phyloP scores from a whole-genome alignment of 2,797 vertebrate species.

The Enoplosus armatus region DNA sequence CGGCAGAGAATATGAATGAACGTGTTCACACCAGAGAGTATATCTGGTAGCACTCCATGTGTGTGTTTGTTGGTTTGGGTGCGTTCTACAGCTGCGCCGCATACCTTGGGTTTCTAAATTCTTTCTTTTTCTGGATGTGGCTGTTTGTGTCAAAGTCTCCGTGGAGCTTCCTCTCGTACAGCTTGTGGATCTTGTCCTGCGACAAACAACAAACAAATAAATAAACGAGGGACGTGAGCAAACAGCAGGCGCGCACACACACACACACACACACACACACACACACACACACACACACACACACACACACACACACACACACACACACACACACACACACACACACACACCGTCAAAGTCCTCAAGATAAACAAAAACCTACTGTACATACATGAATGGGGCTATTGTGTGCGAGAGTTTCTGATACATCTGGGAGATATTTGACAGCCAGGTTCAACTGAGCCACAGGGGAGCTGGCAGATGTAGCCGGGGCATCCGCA shows the following conservation, averaged over 20 bases:
- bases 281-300: too few relatives aligned
- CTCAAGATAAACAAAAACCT: conserved; percentile 20
- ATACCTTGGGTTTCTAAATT: conserved; percentile 98
- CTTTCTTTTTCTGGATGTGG: conserved; percentile 98
- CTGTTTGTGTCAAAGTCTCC: conserved; percentile 97
- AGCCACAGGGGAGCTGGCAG: conserved; percentile 56
- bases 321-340: too few relatives aligned
- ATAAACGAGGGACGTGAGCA: background rate
- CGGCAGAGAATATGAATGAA: background rate
- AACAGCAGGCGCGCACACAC: too few relatives aligned
- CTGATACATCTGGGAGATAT: conserved; percentile 71
- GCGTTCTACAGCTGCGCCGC: conserved; percentile 4
- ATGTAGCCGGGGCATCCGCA: background rate
- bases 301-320: too few relatives aligned
- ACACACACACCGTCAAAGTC: background rate
- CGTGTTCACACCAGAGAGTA: background rate
- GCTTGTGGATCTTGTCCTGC: conserved; percentile 96
- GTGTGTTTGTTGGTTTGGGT: background rate
- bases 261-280: too few relatives aligned
- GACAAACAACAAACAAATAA: conserved; percentile 48
- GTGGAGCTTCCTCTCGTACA: conserved; percentile 94
- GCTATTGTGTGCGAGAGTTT: conserved; percentile 49
- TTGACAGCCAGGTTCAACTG: conserved; percentile 74
- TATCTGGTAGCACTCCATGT: background rate
- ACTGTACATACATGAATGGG: conserved; percentile 57